A percentile compares a stretch with the other conserved stretches of the same genome.
phyloP scores from a whole-genome alignment of 2,888 invertebrate species.

The Lasiommata megera region DNA sequence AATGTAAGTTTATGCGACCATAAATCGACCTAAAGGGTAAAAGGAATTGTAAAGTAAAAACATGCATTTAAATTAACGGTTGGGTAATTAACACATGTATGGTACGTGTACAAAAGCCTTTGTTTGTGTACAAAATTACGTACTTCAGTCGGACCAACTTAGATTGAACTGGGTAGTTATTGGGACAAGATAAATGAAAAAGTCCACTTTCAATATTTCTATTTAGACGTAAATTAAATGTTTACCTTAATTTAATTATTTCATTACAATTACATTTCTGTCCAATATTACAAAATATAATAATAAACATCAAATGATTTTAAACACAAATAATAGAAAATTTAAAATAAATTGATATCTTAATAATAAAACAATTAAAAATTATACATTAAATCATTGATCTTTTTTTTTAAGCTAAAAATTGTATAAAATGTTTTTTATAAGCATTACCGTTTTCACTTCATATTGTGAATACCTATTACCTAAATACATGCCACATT shows the following conservation, averaged over 20 bases:
- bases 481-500: background rate
- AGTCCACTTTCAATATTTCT: slow-evolving; percentile 20
- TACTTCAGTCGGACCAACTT: no score
- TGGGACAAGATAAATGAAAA: background rate
- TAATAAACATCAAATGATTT: slow-evolving; percentile 25
- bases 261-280: slow-evolving; percentile 29
- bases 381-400: slow-evolving; percentile 20
- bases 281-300: slow-evolving; percentile 23
- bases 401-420: slow-evolving; percentile 9
- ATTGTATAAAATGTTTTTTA: slow-evolving; percentile 9
- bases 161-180: no score
- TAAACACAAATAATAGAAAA: slow-evolving; percentile 25
- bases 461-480: background rate
- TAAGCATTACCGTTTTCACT: slow-evolving; percentile 13
- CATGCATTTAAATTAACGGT: no score
- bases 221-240: slow-evolving; percentile 25
- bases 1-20: no score
- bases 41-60: no score
- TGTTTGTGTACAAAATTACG: no score
- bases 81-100: no score
- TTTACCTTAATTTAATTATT: slow-evolving; percentile 28
- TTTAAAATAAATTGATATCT: slow-evolving; percentile 30
- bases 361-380: slow-evolving; percentile 22
- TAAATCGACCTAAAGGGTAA: no score
- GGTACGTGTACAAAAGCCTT: no score